These are phyloP conservation scores for Hippolais icterina DNA, from an alignment of 2,113 vertebrate species.

Conservation along the genomic window DNA sequence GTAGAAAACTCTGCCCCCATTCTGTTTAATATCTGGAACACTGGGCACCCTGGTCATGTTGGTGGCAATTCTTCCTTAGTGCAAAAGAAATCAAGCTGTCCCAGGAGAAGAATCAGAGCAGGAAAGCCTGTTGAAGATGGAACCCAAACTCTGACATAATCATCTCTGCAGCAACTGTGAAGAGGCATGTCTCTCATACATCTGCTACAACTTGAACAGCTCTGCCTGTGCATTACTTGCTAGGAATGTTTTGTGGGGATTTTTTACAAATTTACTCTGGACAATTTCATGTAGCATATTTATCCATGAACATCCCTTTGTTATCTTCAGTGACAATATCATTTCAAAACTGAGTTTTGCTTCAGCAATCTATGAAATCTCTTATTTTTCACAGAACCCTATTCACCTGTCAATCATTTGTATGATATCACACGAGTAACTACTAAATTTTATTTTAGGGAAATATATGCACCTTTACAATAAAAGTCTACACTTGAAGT, in stretches of 20 bases:
- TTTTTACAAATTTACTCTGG: neutral
- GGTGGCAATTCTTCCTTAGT: neutral
- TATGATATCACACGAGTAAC: neutral
- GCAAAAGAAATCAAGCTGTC: neutral
- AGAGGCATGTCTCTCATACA: neutral
- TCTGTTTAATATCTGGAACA: neutral
- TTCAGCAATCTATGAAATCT: neutral
- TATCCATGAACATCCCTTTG: neutral
- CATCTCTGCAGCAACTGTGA: neutral
- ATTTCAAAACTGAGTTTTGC: neutral
- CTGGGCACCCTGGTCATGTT: neutral
- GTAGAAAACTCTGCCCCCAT: neutral
- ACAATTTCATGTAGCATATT: neutral
- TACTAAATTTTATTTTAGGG: neutral
- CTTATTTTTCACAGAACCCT: neutral
- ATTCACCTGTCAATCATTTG: neutral
- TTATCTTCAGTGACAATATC: neutral
- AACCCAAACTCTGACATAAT: neutral
- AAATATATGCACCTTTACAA: neutral
- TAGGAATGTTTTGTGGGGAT: neutral
- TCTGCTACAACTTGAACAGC: neutral
- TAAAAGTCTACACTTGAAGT: neutral
- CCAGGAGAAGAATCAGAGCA: neutral
- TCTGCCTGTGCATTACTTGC: neutral
- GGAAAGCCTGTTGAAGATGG: neutral